These are phyloP conservation scores for Lycaon pictus DNA, from an alignment of 2,113 vertebrate genomes.

Conservation along the genomic window DNA sequence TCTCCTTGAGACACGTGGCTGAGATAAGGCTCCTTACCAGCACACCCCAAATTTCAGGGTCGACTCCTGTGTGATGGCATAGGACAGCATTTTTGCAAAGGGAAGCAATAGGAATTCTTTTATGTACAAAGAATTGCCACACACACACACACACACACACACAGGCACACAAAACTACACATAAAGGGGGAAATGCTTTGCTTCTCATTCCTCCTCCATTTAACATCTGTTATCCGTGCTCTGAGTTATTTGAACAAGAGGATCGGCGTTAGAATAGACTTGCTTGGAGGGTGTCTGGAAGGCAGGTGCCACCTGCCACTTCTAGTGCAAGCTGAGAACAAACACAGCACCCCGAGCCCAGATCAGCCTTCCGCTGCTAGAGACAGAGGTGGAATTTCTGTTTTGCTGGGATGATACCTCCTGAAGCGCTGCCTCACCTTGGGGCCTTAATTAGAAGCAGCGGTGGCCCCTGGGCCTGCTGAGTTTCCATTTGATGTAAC, in stretches of 20 bases:
- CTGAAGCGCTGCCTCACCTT: slow-evolving; percentile 49
- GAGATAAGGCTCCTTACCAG: neutral
- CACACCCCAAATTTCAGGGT: neutral
- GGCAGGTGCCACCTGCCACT: slow-evolving; percentile 69
- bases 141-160: too few relatives aligned
- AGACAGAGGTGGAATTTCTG: slow-evolving; percentile 66
- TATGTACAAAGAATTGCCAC: too few relatives aligned
- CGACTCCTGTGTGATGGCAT: neutral
- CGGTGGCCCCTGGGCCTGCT: slow-evolving; percentile 48
- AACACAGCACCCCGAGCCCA: slow-evolving; percentile 38
- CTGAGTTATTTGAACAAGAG: slow-evolving; percentile 70
- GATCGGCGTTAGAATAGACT: slow-evolving; percentile 16
- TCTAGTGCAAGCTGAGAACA: slow-evolving; percentile 74
- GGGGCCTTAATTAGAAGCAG: slow-evolving; percentile 80
- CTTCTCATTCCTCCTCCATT: neutral
- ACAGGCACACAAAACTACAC: neutral
- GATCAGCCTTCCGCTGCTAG: slow-evolving; percentile 34
- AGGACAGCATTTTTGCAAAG: neutral
- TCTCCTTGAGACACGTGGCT: neutral
- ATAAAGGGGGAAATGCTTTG: neutral
- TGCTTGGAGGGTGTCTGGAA: slow-evolving; percentile 43
- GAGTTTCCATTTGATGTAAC: slow-evolving; percentile 73
- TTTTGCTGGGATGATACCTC: slow-evolving; percentile 42
- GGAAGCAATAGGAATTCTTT: neutral
- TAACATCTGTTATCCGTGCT: slow-evolving; percentile 37